Conservation (phyloP, 2,888 invertebrate species). For the Meganola albula region DNA sequence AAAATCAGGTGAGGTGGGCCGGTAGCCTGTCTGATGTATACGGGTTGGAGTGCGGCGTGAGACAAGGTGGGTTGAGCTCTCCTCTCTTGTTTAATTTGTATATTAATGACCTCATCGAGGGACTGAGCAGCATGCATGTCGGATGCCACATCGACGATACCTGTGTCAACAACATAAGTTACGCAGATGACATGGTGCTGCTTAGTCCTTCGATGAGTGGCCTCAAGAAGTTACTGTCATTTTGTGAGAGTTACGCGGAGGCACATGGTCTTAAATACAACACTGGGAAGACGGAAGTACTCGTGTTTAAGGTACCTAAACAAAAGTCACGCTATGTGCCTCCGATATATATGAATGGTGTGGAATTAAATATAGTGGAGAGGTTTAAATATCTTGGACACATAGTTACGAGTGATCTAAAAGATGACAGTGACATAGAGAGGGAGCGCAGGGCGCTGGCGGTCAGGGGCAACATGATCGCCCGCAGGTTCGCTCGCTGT, state of each 20-base stretch:
- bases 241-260: not conserved
- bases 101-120: constrained; percentile 6
- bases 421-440: no score
- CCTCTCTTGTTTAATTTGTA: constrained; percentile 10
- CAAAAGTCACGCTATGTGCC: no score
- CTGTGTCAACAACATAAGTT: constrained; percentile 12
- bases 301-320: constrained; percentile 1
- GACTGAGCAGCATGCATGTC: constrained; percentile 9
- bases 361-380: constrained; percentile 2
- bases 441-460: no score
- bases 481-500: no score
- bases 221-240: not conserved
- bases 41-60: constrained; percentile 14
- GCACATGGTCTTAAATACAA: constrained; percentile 8
- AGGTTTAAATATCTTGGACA: constrained; percentile 4
- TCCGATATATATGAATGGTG: no score
- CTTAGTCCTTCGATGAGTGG: constrained; percentile 11
- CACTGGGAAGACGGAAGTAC: not conserved
- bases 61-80: constrained; percentile 11
- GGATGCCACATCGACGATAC: constrained; percentile 6
- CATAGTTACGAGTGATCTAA: no score
- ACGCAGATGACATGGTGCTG: constrained; percentile 17
- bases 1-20: constrained; percentile 5
- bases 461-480: no score
- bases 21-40: constrained; percentile 6